Conservation (phyloP, 1,140 invertebrate genomes). For the Aradophagus sp. region DNA sequence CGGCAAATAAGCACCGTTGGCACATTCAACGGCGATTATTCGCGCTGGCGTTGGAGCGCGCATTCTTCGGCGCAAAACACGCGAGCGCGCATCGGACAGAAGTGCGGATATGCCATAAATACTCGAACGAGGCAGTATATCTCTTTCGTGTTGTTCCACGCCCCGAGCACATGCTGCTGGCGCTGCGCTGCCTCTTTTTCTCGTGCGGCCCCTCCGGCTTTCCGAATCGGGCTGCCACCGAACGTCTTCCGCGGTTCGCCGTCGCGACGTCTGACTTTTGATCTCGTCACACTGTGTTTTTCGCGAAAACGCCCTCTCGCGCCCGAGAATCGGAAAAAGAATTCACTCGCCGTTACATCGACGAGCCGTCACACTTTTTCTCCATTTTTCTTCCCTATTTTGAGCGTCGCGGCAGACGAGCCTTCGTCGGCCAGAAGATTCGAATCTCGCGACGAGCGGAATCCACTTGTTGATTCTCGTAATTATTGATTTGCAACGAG, state of each 20-base stretch:
- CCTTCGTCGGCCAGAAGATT: too few species aligned
- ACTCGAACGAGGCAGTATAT: constrained; percentile 72
- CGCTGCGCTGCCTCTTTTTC: constrained; percentile 53
- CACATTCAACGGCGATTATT: constrained; percentile 72
- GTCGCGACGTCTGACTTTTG: constrained; percentile 51
- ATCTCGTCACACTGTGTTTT: constrained; percentile 57
- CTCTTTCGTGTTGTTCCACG: constrained; percentile 73
- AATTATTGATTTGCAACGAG: too few species aligned
- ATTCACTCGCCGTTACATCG: constrained; percentile 47
- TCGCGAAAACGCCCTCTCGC: constrained; percentile 50
- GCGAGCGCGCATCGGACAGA: constrained; percentile 64
- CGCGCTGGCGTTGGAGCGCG: constrained; percentile 60
- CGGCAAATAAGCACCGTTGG: constrained; percentile 66
- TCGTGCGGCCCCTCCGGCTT: constrained; percentile 34
- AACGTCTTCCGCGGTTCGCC: constrained; percentile 31
- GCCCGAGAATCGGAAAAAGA: constrained; percentile 33
- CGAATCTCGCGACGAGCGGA: too few species aligned
- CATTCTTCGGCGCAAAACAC: constrained; percentile 64
- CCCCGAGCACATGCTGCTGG: constrained; percentile 73
- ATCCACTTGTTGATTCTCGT: too few species aligned
- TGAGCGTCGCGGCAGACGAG: constrained; percentile 1
- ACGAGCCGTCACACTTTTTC: too few species aligned
- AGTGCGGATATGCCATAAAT: constrained; percentile 74
- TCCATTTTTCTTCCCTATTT: too few species aligned
- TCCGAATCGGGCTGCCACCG: constrained; percentile 32